Percentiles rank a stretch among this genome's conserved stretches.
These are phyloP conservation scores for Nymphalis io DNA, from an alignment of 1,140 invertebrate genomes.

Conservation along the genomic window DNA sequence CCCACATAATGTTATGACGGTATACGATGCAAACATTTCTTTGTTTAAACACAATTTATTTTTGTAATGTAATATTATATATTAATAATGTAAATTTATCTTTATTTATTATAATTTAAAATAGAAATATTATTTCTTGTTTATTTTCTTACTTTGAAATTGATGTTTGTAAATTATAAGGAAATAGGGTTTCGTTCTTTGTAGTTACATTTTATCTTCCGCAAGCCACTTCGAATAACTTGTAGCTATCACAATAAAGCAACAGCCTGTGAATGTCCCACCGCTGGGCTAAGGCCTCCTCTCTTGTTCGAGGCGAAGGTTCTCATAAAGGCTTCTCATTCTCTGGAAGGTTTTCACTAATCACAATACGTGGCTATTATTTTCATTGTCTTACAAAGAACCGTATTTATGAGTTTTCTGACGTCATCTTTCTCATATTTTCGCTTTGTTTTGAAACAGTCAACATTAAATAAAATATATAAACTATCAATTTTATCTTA, in stretches of 20 bases:
- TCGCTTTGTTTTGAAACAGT: neutral
- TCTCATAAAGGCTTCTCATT: no score
- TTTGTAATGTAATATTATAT: no score
- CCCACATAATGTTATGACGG: constrained; percentile 2
- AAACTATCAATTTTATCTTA: neutral
- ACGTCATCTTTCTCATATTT: constrained; percentile 1
- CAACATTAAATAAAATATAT: neutral
- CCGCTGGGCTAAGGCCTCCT: no score
- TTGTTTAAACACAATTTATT: constrained; percentile 3
- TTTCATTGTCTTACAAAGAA: constrained; percentile 6
- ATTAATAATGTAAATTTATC: no score
- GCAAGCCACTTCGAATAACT: neutral
- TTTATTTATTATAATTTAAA: no score
- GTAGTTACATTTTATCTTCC: neutral
- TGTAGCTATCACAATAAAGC: neutral
- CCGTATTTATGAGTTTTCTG: neutral
- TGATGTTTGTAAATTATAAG: no score
- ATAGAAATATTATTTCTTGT: no score
- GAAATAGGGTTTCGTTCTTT: no score
- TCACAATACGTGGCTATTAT: neutral
- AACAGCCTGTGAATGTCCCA: no score
- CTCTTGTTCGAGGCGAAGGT: no score
- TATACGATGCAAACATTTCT: constrained; percentile 1
- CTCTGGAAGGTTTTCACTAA: no score
- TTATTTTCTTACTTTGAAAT: no score